Evolutionary conservation across 2,113 vertebrate genomes (phyloP), one percentile per base, ranked within the genome.

Genomic region (Aspiorhynchus laticeps): DNA sequence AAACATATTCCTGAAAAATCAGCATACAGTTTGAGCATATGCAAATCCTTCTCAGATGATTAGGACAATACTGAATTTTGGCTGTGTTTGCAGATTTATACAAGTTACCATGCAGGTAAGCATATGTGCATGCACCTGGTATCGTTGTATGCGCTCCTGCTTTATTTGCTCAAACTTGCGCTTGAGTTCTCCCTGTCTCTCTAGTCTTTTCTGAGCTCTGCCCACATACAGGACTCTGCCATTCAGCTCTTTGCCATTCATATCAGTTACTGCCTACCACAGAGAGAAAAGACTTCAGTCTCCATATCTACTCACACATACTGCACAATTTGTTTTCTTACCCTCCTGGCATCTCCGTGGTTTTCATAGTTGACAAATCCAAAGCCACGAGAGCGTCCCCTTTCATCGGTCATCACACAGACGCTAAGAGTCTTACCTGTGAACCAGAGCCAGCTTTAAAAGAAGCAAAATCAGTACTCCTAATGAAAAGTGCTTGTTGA

Each of bases 291-390:
- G 51, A 80, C 31, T 75, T 71, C 11, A 46, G 31, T 28, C 74
- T 15, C 14, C 48, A 80, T 0, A 38, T 80, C 28, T 38, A 73
- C 9, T 38, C 10, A 2, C 33, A 73, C 19, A 33, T 73, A 73
- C 69, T 2, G 21, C n/a, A 61, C 12, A 36, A 19, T 46, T 2
- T 7, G 31, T 51, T 17, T 14, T 79, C 92, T 88, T 95, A 97
- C 98, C 96, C 97, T 98, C 91, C 96, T 96, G 69, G 98, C 98
- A 91, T 99, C 98, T 89, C 97, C 96, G 0, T 99, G 97, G 88
- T 95, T 97, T 87, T 96, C 96, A 19, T 95, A 99, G 93, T 99
- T 99, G 80, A 99, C 97, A 86, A 99, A 99, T 2, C 98, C 98
- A 0, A 99, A 99, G 83, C 98, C 97, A 89, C 96, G 94, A 0